Evolutionary conservation across 2,888 invertebrate species (phyloP).

Genomic region (Nymphalis urticae): DNA sequence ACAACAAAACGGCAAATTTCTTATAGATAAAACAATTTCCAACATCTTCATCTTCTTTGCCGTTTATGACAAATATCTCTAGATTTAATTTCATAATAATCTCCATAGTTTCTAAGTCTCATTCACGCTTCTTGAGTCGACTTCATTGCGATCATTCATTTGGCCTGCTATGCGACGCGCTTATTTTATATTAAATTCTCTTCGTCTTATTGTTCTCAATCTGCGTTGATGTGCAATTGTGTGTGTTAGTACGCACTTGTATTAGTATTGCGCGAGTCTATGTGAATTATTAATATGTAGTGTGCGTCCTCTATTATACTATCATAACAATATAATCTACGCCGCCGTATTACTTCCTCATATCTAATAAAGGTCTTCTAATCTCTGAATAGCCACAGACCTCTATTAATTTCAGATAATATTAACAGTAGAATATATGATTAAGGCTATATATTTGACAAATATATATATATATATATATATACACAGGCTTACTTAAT

Average conservation of each 20-base stretch:
- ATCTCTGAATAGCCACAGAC: not conserved
- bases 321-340: not conserved
- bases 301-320: not conserved
- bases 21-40: not conserved
- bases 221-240: not conserved
- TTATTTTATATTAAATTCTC: slow-evolving; percentile 14
- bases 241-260: not conserved
- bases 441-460: not conserved
- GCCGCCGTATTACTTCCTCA: not conserved
- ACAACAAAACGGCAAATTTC: not conserved
- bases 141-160: slow-evolving; percentile 20
- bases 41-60: not conserved
- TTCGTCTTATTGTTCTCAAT: slow-evolving; percentile 6
- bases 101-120: slow-evolving; percentile 5
- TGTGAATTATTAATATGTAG: not conserved
- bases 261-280: not conserved
- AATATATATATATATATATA: not conserved
- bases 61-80: slow-evolving; percentile 2
- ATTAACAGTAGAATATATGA: not conserved
- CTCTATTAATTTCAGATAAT: slow-evolving; percentile 1
- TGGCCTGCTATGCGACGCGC: slow-evolving; percentile 7
- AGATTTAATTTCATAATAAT: slow-evolving; percentile 7
- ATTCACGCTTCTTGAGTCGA: not conserved
- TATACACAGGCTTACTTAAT: not conserved
- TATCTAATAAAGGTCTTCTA: not conserved